Percentiles rank a stretch among this genome's conserved stretches.
phyloP scores from a whole-genome alignment of 23 tunicate genomes.

The Oikopleura dioica region DNA sequence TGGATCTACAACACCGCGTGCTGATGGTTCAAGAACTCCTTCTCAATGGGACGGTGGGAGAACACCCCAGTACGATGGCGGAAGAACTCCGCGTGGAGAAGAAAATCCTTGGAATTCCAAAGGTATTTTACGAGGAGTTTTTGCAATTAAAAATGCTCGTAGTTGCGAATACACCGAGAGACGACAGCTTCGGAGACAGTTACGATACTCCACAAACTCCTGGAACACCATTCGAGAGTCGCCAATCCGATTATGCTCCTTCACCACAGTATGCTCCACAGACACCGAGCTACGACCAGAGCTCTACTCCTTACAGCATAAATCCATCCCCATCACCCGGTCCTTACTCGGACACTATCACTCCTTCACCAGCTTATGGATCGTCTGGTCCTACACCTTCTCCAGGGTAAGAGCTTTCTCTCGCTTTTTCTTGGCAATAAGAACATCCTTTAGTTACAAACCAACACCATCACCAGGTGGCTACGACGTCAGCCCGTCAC shows the following conservation, averaged over 20 bases:
- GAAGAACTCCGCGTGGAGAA: conserved; percentile 39
- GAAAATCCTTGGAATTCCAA: conserved; percentile 10
- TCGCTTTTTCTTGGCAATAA: too few relatives aligned
- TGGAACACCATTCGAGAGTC: background rate
- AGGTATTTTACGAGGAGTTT: too few relatives aligned
- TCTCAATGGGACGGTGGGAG: conserved; percentile 34
- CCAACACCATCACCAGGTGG: conserved; percentile 64
- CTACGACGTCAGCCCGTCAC: conserved; percentile 32
- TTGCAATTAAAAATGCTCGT: too few relatives aligned
- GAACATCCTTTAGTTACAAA: conserved; percentile 43
- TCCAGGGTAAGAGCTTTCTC: too few relatives aligned
- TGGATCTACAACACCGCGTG: conserved; percentile 88
- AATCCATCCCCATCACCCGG: conserved; percentile 62
- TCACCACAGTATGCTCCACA: conserved; percentile 1
- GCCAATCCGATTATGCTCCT: background rate
- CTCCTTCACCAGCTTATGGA: conserved; percentile 2
- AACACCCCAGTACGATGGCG: conserved; percentile 89
- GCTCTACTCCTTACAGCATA: conserved; percentile 6
- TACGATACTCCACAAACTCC: background rate
- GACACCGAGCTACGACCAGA: background rate
- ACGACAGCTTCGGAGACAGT: conserved; percentile 9
- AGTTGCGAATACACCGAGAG: conserved; percentile 1
- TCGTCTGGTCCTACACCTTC: conserved; percentile 11
- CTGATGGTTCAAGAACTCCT: conserved; percentile 89
- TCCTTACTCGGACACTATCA: conserved; percentile 12